These are phyloP conservation scores for Echeneis naucrates DNA, from an alignment of 2,797 vertebrate species.

Conservation along the genomic window DNA sequence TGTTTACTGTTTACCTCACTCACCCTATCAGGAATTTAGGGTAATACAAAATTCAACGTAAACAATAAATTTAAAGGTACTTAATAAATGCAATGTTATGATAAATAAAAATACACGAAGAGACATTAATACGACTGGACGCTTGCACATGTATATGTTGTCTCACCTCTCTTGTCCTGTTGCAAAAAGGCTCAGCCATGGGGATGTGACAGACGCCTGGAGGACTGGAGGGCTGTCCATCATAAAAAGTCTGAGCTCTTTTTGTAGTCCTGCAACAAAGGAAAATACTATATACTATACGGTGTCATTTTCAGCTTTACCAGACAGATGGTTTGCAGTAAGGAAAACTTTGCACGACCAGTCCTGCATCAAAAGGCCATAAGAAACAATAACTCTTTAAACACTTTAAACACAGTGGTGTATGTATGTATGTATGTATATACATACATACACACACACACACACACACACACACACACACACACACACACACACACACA, in stretches of 20 bases:
- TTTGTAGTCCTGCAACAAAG: conserved; percentile 87
- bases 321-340: too few relatives aligned
- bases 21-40: too few relatives aligned
- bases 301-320: background rate
- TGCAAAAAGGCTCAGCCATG: conserved; percentile 96
- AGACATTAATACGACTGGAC: background rate
- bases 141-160: background rate
- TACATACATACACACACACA: too few relatives aligned
- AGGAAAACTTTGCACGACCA: too few relatives aligned
- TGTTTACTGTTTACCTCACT: too few relatives aligned
- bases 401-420: too few relatives aligned
- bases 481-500: too few relatives aligned
- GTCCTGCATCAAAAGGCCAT: too few relatives aligned
- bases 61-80: background rate
- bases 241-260: conserved; percentile 92
- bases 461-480: too few relatives aligned
- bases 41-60: too few relatives aligned
- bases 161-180: conserved; percentile 93
- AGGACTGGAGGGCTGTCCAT: conserved; percentile 85
- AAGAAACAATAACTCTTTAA: too few relatives aligned
- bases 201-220: conserved; percentile 94
- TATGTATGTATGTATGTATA: too few relatives aligned
- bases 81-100: background rate
- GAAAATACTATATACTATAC: background rate
- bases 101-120: background rate